Conservation (phyloP, 2,113 vertebrate species). For the Rattus norvegicus region DNA sequence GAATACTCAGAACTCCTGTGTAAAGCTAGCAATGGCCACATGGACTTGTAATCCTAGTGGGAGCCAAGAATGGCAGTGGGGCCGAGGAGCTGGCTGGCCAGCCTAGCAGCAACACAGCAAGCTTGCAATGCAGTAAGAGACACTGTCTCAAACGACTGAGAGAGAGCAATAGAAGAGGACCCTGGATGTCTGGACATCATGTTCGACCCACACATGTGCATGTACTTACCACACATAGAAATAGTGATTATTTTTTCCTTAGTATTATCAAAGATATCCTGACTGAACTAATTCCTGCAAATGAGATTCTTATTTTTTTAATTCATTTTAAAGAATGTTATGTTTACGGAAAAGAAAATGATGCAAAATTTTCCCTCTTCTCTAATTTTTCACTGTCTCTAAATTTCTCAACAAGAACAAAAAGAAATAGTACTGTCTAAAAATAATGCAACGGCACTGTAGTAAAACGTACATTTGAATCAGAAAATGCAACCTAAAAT, state of each 20-base stretch:
- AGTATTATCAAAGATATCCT: not conserved
- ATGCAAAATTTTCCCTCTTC: not conserved
- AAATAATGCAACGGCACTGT: not conserved
- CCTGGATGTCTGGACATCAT: too few species aligned
- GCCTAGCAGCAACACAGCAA: too few species aligned
- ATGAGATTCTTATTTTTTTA: not conserved
- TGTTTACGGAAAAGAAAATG: not conserved
- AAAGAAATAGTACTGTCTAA: not conserved
- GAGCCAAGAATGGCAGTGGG: too few species aligned
- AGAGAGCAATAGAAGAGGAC: not conserved
- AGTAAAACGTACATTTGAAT: constrained; percentile 23
- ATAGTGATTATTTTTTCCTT: not conserved
- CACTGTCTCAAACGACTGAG: not conserved
- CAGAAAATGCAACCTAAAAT: constrained; percentile 41
- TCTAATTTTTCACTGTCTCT: not conserved
- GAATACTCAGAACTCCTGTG: not conserved
- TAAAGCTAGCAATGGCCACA: not conserved
- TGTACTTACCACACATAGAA: not conserved
- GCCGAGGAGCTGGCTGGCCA: not conserved
- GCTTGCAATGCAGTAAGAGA: not conserved
- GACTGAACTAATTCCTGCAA: not conserved
- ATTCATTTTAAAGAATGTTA: not conserved
- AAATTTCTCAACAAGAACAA: not conserved
- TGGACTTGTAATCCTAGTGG: not conserved
- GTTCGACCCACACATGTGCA: not conserved